Evolutionary conservation across 2,888 invertebrate species (phyloP), one percentile per base, ranked within the genome.

Genomic region (Drosophila cognata): DNA sequence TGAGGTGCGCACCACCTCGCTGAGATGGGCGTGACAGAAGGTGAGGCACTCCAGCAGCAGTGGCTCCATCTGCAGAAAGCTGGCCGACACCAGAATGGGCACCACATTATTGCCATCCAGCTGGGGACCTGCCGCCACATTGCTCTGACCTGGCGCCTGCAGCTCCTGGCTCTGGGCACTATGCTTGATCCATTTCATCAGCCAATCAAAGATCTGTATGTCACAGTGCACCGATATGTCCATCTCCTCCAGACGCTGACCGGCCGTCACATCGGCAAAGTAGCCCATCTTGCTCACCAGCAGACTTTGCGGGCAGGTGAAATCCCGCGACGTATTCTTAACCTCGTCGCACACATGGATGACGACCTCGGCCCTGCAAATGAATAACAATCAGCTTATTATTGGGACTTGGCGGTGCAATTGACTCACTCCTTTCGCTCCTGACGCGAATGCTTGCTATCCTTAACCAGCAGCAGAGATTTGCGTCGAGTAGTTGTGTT

Each of bases 201-300:
- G 94, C 98, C 98, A 99, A 88, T 98, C 98, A 93, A 99, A 99
- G 74, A 99, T 98, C 92, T 97, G 95, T 67, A 99, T 96, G 93
- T 99, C 99, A 92, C 99, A 99, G 92, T 99, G 99, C 0, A 99
- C 99, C 0, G 98, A 98, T 81, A 99, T 99, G 90, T 99, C 98
- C 95, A 98, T 98, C 89, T 98, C 98, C 90, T 97, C 96, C 10
- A 97, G 93, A 67, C 95, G 94, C 91, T 97, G 97, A 88, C 95
- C 97, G 21, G 96, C 95, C 0, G 97, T 97, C 5, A 98, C 97
- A 90, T 97, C 97, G 13, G 97, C 97, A 93, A 99, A 99, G 91
- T 99, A 99, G 16, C 97, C 97, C 98, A 99, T 99, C 94, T 98
- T 98, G 62, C 96, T 95, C 0, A 98, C 95, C 21, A 99, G 94